Percentiles rank a stretch among this genome's conserved stretches.
Conservation (phyloP, 2,113 vertebrate genomes). For the Dipodomys spectabilis region DNA sequence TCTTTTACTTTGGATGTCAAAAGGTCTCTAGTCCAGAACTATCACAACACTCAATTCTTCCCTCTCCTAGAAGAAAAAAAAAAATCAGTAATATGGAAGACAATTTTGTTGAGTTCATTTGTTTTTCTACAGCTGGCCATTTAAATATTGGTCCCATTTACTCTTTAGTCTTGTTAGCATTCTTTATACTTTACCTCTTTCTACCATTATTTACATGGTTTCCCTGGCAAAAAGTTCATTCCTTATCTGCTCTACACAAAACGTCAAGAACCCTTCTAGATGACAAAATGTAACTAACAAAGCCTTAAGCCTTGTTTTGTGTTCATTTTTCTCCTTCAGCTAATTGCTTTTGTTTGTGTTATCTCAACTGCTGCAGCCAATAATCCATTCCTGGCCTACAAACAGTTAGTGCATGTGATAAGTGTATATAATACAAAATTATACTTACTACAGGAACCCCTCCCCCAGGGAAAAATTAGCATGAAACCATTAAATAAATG, state of each 20-base stretch:
- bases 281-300: not conserved
- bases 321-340: not conserved
- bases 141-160: not conserved
- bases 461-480: not conserved
- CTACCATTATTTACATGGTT: not conserved
- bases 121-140: not conserved
- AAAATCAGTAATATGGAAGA: slow-evolving; percentile 5
- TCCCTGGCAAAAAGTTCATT: not conserved
- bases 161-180: not conserved
- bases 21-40: slow-evolving; percentile 40
- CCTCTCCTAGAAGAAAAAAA: slow-evolving; percentile 39
- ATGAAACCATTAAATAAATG: not conserved
- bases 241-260: not conserved
- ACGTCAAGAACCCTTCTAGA: not conserved
- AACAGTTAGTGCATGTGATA: not conserved
- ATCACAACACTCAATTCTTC: slow-evolving; percentile 34
- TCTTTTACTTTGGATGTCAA: slow-evolving; percentile 43
- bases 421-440: not conserved
- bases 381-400: not conserved
- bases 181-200: not conserved
- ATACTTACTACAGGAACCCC: not conserved
- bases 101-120: not conserved
- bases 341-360: not conserved
- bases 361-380: not conserved
- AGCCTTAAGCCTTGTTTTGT: not conserved